Conservation (phyloP, 2,113 vertebrate genomes). For the Ranitomeya variabilis region DNA sequence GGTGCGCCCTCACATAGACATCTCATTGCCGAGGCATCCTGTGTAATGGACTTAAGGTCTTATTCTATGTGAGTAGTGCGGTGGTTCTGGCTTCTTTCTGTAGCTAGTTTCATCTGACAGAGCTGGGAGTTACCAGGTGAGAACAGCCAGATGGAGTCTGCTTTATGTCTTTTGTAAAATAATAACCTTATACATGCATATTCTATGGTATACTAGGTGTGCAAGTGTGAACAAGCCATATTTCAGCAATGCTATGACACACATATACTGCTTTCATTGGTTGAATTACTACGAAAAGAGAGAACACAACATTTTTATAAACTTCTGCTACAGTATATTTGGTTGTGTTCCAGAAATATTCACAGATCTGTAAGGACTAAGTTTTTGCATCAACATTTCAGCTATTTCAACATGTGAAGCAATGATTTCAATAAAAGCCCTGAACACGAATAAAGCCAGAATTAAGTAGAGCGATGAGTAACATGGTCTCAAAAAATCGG, state of each 20-base stretch:
- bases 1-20: neutral
- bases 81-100: conserved; percentile 16
- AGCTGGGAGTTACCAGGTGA: conserved; percentile 37
- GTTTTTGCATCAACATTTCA: neutral
- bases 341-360: neutral
- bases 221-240: conserved; percentile 17
- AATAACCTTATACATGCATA: conserved; percentile 35
- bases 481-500: neutral
- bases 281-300: neutral
- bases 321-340: neutral
- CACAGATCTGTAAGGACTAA: neutral
- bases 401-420: neutral
- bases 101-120: conserved; percentile 15
- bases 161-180: conserved; percentile 11
- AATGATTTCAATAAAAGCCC: neutral
- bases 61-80: conserved; percentile 23
- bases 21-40: conserved; percentile 2
- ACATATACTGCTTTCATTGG: neutral
- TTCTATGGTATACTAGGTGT: conserved; percentile 14
- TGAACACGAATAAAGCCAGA: neutral
- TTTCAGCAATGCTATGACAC: neutral
- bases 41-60: conserved; percentile 28
- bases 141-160: conserved; percentile 25
- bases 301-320: neutral
- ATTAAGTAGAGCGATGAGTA: neutral